Evolutionary conservation across 23 tunicate species (phyloP).

Genomic region (Phallusia fumigata): DNA sequence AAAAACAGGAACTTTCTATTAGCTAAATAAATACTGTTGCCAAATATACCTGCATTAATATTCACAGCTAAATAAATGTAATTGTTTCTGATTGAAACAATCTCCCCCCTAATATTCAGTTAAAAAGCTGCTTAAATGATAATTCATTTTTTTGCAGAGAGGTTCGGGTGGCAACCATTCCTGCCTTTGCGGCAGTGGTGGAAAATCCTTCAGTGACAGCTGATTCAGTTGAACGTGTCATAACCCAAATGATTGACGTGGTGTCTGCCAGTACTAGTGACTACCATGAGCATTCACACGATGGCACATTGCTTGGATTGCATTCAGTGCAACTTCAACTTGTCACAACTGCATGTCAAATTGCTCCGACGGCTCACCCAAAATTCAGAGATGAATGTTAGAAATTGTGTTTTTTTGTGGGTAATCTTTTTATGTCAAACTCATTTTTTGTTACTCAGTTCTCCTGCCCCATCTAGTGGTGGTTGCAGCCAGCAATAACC

Average conservation of each 20-base stretch:
- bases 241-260: constrained; percentile 55
- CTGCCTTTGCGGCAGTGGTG: constrained; percentile 51
- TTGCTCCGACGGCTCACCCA: constrained; percentile 65
- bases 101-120: too few relatives aligned
- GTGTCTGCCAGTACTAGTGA: constrained; percentile 42
- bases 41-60: not conserved
- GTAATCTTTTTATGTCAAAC: too few relatives aligned
- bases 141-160: constrained; percentile 31
- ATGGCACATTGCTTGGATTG: constrained; percentile 52
- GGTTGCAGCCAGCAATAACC: constrained; percentile 79
- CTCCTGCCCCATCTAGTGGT: constrained; percentile 74
- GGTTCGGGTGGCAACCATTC: constrained; percentile 58
- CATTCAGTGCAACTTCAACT: constrained; percentile 40
- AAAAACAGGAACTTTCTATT: too few relatives aligned
- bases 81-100: too few relatives aligned
- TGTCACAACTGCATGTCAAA: constrained; percentile 11
- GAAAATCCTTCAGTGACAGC: constrained; percentile 29
- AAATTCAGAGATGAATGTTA: constrained; percentile 86
- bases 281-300: constrained; percentile 35
- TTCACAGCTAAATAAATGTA: not conserved
- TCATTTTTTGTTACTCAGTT: constrained; percentile 34
- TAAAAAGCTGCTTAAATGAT: too few relatives aligned
- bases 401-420: not conserved
- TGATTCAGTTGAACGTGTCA: constrained; percentile 69
- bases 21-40: too few relatives aligned